phyloP scores from a whole-genome alignment of 2,113 vertebrate genomes.

The Esox niger region DNA sequence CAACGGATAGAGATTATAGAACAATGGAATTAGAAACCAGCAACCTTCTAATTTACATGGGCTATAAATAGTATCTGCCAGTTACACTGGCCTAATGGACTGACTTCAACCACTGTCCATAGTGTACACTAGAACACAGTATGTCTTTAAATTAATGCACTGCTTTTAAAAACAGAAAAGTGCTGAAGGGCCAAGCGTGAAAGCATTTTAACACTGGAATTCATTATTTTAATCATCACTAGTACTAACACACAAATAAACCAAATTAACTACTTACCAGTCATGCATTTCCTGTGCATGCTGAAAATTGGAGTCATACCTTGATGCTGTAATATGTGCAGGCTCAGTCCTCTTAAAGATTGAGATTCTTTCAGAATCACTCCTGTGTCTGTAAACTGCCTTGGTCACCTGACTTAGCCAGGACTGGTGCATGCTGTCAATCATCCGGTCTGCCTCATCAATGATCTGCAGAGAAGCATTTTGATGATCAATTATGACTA shows the following conservation, averaged over 20 bases:
- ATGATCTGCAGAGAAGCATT: slow-evolving; percentile 72
- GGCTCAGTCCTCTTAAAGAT: slow-evolving; percentile 75
- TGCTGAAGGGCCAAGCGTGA: no score
- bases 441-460: slow-evolving; percentile 95
- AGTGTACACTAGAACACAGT: no score
- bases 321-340: slow-evolving; percentile 77
- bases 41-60: no score
- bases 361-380: background rate
- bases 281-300: background rate
- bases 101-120: no score
- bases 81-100: no score
- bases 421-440: slow-evolving; percentile 93
- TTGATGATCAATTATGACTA: background rate
- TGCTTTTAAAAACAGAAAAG: no score
- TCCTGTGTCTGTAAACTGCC: slow-evolving; percentile 69
- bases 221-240: no score
- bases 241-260: background rate
- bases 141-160: no score
- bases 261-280: background rate
- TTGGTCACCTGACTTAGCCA: slow-evolving; percentile 85
- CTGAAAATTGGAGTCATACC: slow-evolving; percentile 60
- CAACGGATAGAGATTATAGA: no score
- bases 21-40: no score
- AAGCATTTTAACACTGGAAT: no score
- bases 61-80: no score